Evolutionary conservation across 2,888 invertebrate species (phyloP), one percentile per base, ranked within the genome.

Genomic region (Galeopsomyia nigrocyanea): DNA sequence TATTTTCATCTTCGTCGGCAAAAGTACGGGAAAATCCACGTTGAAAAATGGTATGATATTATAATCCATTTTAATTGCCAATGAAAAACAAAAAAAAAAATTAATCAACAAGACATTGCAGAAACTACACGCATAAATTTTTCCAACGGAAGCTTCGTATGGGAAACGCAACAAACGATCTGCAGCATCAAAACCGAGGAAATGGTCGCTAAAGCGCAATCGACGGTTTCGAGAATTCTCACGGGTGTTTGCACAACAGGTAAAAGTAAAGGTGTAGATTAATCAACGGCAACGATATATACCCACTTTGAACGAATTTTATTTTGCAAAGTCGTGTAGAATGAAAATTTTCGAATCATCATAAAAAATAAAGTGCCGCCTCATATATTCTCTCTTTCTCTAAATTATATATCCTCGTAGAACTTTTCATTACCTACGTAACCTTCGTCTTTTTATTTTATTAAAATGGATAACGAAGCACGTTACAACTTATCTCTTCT

Each of bases 111-210:
- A n/a, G 50, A 19, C 2, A 39, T 39, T 39, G 51, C 57, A n/a
- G 65, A 71, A 39, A 21, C 55, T 9, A 39, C 65, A 19, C 26
- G 63, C 49, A 64, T 64, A 10, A 67, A 60, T 13, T 75, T 71
- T 58, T 62, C 63, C 3, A 75, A 75, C 17, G 50, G 49, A 17
- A 75, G 71, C 13, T 81, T 80, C 5, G 80, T 83, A 2, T 82
- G 82, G 13, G 87, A 87, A 72, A 84, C 82, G 53, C 84, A 87
- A 64, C 82, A 85, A 53, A 82, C 87, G 2, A 83, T 79, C 14
- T 87, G 87, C 73, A 84, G 81, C 76, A 83, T 87, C 57, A 82
- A 80, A 13, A 86, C 84, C 3, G 84, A 87, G 62, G 82, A 87
- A 74, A 78, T 87, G 16, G 83, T 85, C 3, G 86, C 87, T 1